A percentile compares a stretch with the other conserved stretches of the same genome.
phyloP scores from a whole-genome alignment of 1,140 invertebrate species.

The Lysiphlebus fabarum region DNA sequence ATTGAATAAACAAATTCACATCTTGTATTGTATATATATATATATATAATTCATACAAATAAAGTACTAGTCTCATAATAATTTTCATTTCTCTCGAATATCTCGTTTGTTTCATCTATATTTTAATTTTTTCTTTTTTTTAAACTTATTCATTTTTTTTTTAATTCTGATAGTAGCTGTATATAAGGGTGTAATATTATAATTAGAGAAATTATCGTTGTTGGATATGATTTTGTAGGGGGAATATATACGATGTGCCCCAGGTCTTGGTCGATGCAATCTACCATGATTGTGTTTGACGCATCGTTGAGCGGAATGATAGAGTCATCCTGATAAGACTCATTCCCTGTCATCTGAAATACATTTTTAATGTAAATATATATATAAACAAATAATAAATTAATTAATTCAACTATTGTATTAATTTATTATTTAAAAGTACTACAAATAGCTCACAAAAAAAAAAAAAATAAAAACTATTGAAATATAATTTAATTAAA shows the following conservation, averaged over 20 bases:
- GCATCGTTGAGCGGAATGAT: slow-evolving; percentile 47
- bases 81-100: too few relatives aligned
- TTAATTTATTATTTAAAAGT: too few relatives aligned
- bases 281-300: slow-evolving; percentile 46
- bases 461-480: too few relatives aligned
- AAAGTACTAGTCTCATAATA: too few relatives aligned
- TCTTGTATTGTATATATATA: too few relatives aligned
- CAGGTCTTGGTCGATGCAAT: slow-evolving; percentile 35
- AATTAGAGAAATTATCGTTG: slow-evolving; percentile 45
- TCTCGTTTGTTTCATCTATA: too few relatives aligned
- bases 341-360: too few relatives aligned
- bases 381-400: not conserved
- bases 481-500: not conserved
- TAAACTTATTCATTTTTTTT: not conserved
- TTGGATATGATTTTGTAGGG: slow-evolving; percentile 43
- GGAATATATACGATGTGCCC: slow-evolving; percentile 25
- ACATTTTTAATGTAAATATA: not conserved
- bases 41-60: too few relatives aligned
- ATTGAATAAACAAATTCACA: too few relatives aligned
- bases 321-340: slow-evolving; percentile 25
- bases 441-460: not conserved
- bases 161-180: not conserved
- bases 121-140: too few relatives aligned
- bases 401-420: not conserved
- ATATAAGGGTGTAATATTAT: slow-evolving; percentile 19